Evolutionary conservation across 2,888 invertebrate species (phyloP).

Genomic region (Sylvicola cinctus): DNA sequence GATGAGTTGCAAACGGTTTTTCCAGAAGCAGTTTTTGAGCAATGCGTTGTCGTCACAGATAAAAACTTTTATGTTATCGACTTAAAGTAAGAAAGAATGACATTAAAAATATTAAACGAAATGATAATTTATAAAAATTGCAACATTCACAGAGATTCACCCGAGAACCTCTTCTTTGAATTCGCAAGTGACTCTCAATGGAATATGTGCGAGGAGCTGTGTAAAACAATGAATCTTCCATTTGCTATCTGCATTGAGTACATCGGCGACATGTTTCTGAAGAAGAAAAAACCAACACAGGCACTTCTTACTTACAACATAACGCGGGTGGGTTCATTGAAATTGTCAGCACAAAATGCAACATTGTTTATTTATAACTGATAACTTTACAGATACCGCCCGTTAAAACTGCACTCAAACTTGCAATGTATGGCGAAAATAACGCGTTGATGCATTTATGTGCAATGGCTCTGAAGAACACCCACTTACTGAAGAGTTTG

Average conservation of each 20-base stretch:
- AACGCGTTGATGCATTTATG: conserved; percentile 24
- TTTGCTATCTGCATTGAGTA: conserved; percentile 37
- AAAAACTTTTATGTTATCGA: conserved; percentile 24
- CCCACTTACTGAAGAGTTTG: conserved; percentile 18
- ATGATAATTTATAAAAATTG: not conserved
- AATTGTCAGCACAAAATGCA: not conserved
- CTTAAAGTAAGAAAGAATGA: conserved; percentile 13
- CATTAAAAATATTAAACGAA: not conserved
- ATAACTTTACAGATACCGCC: conserved; percentile 17
- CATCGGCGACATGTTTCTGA: conserved; percentile 62
- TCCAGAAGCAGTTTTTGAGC: conserved; percentile 24
- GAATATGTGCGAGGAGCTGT: conserved; percentile 24
- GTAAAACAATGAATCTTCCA: conserved; percentile 23
- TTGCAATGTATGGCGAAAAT: conserved; percentile 26
- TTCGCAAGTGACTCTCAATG: conserved; percentile 19
- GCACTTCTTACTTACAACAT: conserved; percentile 65
- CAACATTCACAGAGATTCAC: not conserved
- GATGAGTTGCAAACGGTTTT: conserved; percentile 21
- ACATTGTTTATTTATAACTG: not conserved
- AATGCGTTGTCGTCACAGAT: conserved; percentile 24
- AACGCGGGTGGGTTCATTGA: conserved; percentile 33
- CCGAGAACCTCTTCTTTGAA: conserved; percentile 18
- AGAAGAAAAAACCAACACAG: conserved; percentile 49
- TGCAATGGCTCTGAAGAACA: conserved; percentile 24
- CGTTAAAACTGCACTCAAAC: conserved; percentile 23